Percentiles rank a stretch among this genome's conserved stretches.
These are phyloP conservation scores for Leptonema lineaticorne DNA, from an alignment of 1,140 invertebrate genomes.

Conservation along the genomic window DNA sequence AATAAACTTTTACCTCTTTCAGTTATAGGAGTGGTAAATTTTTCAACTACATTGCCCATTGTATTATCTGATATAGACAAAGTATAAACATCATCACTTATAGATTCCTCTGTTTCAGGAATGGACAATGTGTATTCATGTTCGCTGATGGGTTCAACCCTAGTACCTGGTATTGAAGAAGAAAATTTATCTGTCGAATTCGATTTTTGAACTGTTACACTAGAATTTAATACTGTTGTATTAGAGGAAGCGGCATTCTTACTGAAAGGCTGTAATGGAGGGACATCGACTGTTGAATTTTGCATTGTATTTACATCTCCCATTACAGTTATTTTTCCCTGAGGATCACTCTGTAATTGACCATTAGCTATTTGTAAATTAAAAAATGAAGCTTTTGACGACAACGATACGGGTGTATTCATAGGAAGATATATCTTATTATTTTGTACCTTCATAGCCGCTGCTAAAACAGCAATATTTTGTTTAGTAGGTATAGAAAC, in stretches of 20 bases:
- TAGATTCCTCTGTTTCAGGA: constrained; percentile 53
- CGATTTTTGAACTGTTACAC: constrained; percentile 40
- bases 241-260: constrained; percentile 38
- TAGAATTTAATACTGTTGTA: not conserved
- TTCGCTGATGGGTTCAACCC: constrained; percentile 53
- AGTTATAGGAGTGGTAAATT: constrained; percentile 53
- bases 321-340: constrained; percentile 57
- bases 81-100: constrained; percentile 56
- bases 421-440: not conserved
- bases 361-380: constrained; percentile 57
- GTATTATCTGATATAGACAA: constrained; percentile 54
- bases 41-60: constrained; percentile 45
- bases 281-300: constrained; percentile 45
- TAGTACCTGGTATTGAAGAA: constrained; percentile 51
- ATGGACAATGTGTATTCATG: constrained; percentile 55
- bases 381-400: constrained; percentile 54
- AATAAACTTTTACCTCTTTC: constrained; percentile 55
- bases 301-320: constrained; percentile 43
- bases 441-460: not conserved
- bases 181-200: constrained; percentile 47
- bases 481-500: not conserved
- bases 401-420: constrained; percentile 42
- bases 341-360: constrained; percentile 55
- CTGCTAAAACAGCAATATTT: not conserved
- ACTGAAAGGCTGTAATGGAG: constrained; percentile 49